phyloP scores from a whole-genome alignment of 1,140 invertebrate genomes.

The Drosophila saltans region DNA sequence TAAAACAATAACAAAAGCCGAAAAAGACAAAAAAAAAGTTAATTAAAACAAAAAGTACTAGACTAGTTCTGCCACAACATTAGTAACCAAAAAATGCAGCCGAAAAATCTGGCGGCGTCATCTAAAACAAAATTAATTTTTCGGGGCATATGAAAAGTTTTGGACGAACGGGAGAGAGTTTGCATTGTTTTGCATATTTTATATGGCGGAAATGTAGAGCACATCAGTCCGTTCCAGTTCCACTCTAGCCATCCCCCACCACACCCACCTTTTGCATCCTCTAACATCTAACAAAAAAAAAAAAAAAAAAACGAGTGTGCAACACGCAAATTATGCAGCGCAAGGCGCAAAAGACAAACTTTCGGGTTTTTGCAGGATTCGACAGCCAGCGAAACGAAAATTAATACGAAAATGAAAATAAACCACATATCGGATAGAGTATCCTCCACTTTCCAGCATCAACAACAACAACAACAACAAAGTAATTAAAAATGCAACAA shows the following conservation, averaged over 20 bases:
- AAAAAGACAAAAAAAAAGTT: conserved; percentile 18
- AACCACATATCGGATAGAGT: conserved; percentile 22
- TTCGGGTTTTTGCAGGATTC: conserved; percentile 64
- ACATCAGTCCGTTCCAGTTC: background rate
- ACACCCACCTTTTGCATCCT: conserved; percentile 29
- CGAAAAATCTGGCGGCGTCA: conserved; percentile 65
- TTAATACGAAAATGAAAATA: conserved; percentile 69
- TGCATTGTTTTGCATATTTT: conserved; percentile 81
- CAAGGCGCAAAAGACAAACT: conserved; percentile 77
- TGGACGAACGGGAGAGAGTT: conserved; percentile 55
- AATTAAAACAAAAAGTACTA: conserved; percentile 5
- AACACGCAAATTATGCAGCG: conserved; percentile 75
- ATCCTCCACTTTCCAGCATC: conserved; percentile 1
- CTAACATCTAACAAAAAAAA: conserved; percentile 16
- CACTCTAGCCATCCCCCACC: conserved; percentile 9
- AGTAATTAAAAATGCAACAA: conserved; percentile 74
- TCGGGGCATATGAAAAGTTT: conserved; percentile 59
- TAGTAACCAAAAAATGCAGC: conserved; percentile 63
- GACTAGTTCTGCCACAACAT: conserved; percentile 58
- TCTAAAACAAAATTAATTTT: conserved; percentile 75
- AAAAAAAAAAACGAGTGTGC: conserved; percentile 37
- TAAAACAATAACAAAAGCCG: conserved; percentile 7
- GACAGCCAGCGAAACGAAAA: conserved; percentile 72
- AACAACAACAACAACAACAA: conserved; percentile 40
- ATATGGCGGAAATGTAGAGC: conserved; percentile 67